A percentile compares a stretch with the other conserved stretches of the same genome.
These are phyloP conservation scores for Campylomormyrus tamandua DNA, from an alignment of 2,113 vertebrate species.

Conservation along the genomic window DNA sequence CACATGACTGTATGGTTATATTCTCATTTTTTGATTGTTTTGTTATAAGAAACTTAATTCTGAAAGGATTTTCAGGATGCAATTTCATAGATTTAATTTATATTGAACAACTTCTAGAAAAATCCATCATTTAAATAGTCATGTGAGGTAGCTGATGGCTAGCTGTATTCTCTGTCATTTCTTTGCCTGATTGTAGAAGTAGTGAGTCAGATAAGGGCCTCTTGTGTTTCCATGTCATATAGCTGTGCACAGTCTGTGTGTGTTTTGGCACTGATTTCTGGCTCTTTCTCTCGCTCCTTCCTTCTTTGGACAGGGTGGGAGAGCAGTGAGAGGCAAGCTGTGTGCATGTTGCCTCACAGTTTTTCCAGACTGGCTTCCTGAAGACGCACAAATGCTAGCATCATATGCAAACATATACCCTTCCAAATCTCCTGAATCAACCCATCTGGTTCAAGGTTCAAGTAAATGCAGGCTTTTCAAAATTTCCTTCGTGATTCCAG, in stretches of 20 bases:
- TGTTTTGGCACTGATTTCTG: slow-evolving; percentile 1
- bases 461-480: background rate
- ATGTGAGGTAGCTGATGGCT: background rate
- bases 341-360: slow-evolving; percentile 22
- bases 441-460: background rate
- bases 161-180: background rate
- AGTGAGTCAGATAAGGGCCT: background rate
- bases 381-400: background rate
- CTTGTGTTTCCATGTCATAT: background rate
- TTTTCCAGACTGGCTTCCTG: background rate
- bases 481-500: background rate
- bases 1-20: background rate
- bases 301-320: slow-evolving; percentile 8
- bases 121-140: background rate
- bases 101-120: background rate
- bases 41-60: background rate
- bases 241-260: background rate
- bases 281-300: background rate
- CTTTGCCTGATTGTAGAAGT: background rate
- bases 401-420: background rate
- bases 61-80: background rate
- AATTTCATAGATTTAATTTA: background rate
- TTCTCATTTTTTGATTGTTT: background rate
- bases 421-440: background rate
- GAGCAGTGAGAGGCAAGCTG: slow-evolving; percentile 29